A percentile compares a stretch with the other conserved stretches of the same genome.
phyloP scores from a whole-genome alignment of 1,140 invertebrate genomes.

The Hetaerina americana region DNA sequence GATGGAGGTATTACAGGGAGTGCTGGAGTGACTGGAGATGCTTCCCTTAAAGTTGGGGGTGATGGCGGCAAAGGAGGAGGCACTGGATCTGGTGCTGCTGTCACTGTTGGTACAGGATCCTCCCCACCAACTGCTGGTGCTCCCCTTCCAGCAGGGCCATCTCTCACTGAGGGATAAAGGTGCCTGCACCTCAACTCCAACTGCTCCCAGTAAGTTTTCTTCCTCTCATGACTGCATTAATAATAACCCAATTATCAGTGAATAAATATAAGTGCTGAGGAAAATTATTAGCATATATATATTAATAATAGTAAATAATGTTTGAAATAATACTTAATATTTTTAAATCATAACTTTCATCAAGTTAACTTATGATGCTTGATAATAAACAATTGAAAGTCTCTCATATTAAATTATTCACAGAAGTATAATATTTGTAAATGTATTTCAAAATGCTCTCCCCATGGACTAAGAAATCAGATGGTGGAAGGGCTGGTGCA shows the following conservation, averaged over 20 bases:
- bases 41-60: neutral
- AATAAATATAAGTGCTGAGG: neutral
- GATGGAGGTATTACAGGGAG: slow-evolving; percentile 33
- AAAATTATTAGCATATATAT: no score
- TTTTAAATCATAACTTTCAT: no score
- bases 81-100: slow-evolving; percentile 36
- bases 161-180: slow-evolving; percentile 35
- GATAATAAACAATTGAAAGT: no score
- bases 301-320: no score
- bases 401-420: no score
- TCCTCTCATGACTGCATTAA: slow-evolving; percentile 63
- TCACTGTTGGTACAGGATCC: slow-evolving; percentile 36
- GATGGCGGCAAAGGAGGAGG: neutral
- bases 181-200: slow-evolving; percentile 68
- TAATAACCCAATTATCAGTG: slow-evolving; percentile 13
- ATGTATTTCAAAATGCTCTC: no score
- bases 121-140: slow-evolving; percentile 29
- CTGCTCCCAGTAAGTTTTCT: slow-evolving; percentile 90
- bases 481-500: no score
- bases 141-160: slow-evolving; percentile 28
- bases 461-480: no score
- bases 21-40: neutral
- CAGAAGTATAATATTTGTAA: no score
- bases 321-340: no score
- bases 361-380: no score